Percentiles rank a stretch among this genome's conserved stretches.
Conservation (phyloP, 2,888 invertebrate genomes). For the Disparrhopalites patrizii region DNA sequence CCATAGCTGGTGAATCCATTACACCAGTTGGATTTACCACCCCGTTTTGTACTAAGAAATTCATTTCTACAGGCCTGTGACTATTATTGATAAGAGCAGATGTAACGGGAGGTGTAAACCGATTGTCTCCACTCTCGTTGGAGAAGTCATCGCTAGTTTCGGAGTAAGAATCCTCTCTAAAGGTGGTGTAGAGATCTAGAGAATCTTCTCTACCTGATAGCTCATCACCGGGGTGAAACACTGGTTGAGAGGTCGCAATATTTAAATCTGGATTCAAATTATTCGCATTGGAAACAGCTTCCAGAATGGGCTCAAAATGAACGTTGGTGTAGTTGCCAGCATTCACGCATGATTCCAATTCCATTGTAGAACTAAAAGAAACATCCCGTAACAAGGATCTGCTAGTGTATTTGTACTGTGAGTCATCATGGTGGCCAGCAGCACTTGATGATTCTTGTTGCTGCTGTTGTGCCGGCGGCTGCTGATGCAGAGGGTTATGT, state of each 20-base stretch:
- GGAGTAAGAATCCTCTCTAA: constrained; percentile 60
- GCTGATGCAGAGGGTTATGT: constrained; percentile 28
- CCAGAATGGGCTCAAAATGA: constrained; percentile 58
- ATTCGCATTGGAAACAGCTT: constrained; percentile 11
- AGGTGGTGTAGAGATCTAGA: constrained; percentile 59
- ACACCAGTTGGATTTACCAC: constrained; percentile 19
- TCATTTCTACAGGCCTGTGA: constrained; percentile 30
- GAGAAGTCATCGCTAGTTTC: constrained; percentile 55
- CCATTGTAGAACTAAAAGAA: constrained; percentile 55
- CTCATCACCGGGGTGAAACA: constrained; percentile 48
- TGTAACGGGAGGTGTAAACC: constrained; percentile 34
- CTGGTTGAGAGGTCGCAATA: constrained; percentile 3
- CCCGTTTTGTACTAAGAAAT: constrained; percentile 32
- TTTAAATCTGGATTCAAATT: constrained; percentile 9
- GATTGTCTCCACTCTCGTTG: constrained; percentile 48
- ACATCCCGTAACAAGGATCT: constrained; percentile 57
- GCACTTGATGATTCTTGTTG: constrained; percentile 22
- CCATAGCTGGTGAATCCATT: constrained; percentile 9
- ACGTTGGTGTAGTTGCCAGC: constrained; percentile 65
- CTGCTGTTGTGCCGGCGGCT: constrained; percentile 33
- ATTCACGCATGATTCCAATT: constrained; percentile 63
- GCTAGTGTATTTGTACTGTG: constrained; percentile 38
- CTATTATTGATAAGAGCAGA: constrained; percentile 30
- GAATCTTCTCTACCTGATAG: constrained; percentile 58
- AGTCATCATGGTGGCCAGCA: constrained; percentile 16